Base-by-base conservation (phyloP, 2,888 invertebrate species). In the Litoditis marina region DNA sequence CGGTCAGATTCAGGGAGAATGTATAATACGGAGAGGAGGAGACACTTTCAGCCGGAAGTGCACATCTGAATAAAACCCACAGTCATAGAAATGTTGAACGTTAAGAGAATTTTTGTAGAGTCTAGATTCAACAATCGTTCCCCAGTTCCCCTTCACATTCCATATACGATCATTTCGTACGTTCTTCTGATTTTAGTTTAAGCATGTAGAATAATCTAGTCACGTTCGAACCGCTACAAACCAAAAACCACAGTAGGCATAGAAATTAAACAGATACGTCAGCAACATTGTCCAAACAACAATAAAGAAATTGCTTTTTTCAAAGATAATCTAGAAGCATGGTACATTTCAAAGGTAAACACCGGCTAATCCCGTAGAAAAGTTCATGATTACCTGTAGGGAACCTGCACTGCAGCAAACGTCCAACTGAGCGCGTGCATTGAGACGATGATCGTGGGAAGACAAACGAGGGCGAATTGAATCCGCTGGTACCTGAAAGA, bases 401-500 rank as follows among this genome's bases (percentile, higher is more conserved):
- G 74, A n/a, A 77, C 68, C 31, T 77, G 70, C 4, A 78, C 70
- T 0, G 75, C 80, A 0, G 80, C 78, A 59, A 82, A 82, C 0
- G 83, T 82, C 82, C 82, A 82, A 13, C 78, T 74, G n/a, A 83
- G 63, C 2, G 79, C 78, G 66, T 83, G 83, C 78, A 82, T 78
- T 7, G 83, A 77, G 25, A 77, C 76, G 56, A 83, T 68, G 28
- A 82, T 75, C 5, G 81, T 79, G 1, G 82, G 82, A 1, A 82
- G 68, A 49, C 78, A 78, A 2, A 82, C 82, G 59, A 83, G 62
- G 6, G 79, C 32, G 54, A 82, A 82, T 64, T 82, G 83, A 28
- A 79, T 71, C 57, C 67, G 66, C 36, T 74, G 74, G 59, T 71
- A 74, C 51, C 63, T 66, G 39, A 58, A 58, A 32, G 49, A 25